phyloP scores from a whole-genome alignment of 2,888 invertebrate genomes.

The Epinotia brunnichana region DNA sequence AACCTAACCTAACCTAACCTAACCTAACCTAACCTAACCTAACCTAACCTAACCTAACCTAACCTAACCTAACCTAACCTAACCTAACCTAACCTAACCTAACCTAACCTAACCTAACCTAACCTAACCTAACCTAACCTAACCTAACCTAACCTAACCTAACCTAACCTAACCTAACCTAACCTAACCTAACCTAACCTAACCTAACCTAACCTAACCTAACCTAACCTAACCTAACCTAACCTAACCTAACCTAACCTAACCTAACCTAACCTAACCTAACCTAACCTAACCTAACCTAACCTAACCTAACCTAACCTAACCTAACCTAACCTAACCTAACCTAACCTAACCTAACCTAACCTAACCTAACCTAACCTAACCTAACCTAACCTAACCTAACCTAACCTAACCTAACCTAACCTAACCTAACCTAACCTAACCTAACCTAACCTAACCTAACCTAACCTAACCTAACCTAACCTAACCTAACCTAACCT shows the following conservation, averaged over 20 bases:
- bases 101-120: slow-evolving; percentile 48
- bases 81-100: slow-evolving; percentile 43
- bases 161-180: slow-evolving; percentile 22
- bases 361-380: slow-evolving; percentile 35
- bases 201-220: slow-evolving; percentile 12
- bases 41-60: slow-evolving; percentile 43
- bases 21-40: slow-evolving; percentile 43
- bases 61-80: slow-evolving; percentile 45
- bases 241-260: slow-evolving; percentile 36
- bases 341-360: slow-evolving; percentile 36
- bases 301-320: slow-evolving; percentile 36
- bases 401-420: slow-evolving; percentile 15
- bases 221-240: slow-evolving; percentile 34
- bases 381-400: slow-evolving; percentile 31
- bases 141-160: slow-evolving; percentile 17
- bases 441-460: slow-evolving; percentile 44
- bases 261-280: slow-evolving; percentile 37
- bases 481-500: slow-evolving; percentile 36
- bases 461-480: slow-evolving; percentile 43
- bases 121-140: slow-evolving; percentile 44
- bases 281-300: slow-evolving; percentile 36
- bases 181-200: slow-evolving; percentile 23
- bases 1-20: slow-evolving; percentile 48
- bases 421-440: slow-evolving; percentile 40
- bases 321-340: slow-evolving; percentile 36